Evolutionary conservation across 2,113 vertebrate species (phyloP).

Genomic region (Ascaphus truei): DNA sequence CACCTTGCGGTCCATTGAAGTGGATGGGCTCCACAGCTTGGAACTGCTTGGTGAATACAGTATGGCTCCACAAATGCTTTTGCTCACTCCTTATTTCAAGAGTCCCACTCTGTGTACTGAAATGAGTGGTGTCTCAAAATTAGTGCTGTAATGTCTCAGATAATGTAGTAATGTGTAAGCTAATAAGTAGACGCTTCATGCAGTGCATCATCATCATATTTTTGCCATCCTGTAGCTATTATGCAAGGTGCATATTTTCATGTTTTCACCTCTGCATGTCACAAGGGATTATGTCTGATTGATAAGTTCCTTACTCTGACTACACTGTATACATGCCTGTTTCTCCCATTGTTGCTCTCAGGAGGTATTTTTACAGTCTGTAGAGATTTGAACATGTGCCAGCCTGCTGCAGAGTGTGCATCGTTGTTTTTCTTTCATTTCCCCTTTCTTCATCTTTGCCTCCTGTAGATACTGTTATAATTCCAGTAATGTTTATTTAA

Average conservation of each 20-base stretch:
- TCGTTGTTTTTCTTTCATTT: background rate
- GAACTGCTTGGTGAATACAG: too few relatives aligned
- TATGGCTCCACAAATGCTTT: too few relatives aligned
- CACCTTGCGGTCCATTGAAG: too few relatives aligned
- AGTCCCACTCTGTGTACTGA: too few relatives aligned
- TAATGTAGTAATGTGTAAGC: too few relatives aligned
- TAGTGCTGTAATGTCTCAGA: too few relatives aligned
- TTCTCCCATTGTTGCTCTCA: constrained; percentile 3
- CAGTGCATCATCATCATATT: background rate
- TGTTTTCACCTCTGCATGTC: background rate
- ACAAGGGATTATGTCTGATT: constrained; percentile 40
- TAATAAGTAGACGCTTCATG: too few relatives aligned
- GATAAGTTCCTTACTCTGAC: constrained; percentile 50
- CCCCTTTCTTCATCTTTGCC: background rate
- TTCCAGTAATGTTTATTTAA: background rate
- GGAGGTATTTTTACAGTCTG: constrained; percentile 10
- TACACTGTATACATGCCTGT: constrained; percentile 24
- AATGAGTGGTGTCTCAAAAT: too few relatives aligned
- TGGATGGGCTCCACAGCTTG: too few relatives aligned
- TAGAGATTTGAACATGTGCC: background rate
- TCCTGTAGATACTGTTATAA: too few relatives aligned
- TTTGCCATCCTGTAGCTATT: background rate
- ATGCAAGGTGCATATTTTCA: constrained; percentile 6
- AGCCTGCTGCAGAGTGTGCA: constrained; percentile 1
- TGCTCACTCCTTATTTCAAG: too few relatives aligned